These are phyloP conservation scores for Stegodyphus dumicola DNA, from an alignment of 1,140 invertebrate genomes.

Conservation along the genomic window DNA sequence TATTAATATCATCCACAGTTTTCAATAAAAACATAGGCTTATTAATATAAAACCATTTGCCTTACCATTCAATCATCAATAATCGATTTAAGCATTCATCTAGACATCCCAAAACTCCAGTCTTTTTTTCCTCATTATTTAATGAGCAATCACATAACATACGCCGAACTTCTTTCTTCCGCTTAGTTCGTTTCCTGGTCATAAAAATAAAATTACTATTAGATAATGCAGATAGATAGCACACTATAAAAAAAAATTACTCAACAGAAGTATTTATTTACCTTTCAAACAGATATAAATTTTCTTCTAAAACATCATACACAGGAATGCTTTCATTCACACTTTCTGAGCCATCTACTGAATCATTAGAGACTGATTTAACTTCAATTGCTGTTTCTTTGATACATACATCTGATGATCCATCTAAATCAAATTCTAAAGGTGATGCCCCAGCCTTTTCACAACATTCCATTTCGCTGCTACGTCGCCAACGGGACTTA, in stretches of 20 bases:
- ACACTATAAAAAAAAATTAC: not conserved
- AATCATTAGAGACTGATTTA: not conserved
- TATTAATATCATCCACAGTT: no score
- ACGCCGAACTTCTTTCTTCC: conserved; percentile 87
- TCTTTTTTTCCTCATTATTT: conserved; percentile 85
- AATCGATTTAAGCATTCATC: conserved; percentile 96
- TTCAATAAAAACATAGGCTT: no score
- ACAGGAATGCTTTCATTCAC: conserved; percentile 77
- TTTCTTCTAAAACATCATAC: conserved; percentile 85
- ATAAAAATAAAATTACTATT: not conserved
- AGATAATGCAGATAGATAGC: not conserved
- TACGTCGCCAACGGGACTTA: conserved; percentile 85
- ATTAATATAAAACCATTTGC: not conserved
- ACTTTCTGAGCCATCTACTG: not conserved
- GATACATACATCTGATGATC: no score
- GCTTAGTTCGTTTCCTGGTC: conserved; percentile 72
- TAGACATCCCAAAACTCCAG: conserved; percentile 88
- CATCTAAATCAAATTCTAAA: conserved; percentile 8
- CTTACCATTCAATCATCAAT: conserved; percentile 97
- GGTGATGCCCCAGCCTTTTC: conserved; percentile 64
- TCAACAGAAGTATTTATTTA: conserved; percentile 61
- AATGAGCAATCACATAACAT: conserved; percentile 97
- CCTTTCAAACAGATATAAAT: conserved; percentile 77
- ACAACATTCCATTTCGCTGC: conserved; percentile 79
- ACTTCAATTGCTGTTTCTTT: not conserved